Percentiles rank a stretch among this genome's conserved stretches.
phyloP scores from a whole-genome alignment of 2,797 vertebrate species.

The Enteromius anoplus region DNA sequence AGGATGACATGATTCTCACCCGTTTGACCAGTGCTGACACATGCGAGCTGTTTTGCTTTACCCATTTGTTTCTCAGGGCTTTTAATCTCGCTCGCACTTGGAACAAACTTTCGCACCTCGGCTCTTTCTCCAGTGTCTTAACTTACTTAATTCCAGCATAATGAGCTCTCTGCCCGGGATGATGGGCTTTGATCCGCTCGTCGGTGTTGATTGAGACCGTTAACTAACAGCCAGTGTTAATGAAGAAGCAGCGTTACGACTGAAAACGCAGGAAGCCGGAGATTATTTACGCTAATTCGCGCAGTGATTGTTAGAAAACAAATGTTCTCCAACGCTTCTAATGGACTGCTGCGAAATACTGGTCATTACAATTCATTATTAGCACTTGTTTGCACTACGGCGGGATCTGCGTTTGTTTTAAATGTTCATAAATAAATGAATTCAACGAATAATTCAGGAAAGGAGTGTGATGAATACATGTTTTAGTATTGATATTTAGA shows the following conservation, averaged over 20 bases:
- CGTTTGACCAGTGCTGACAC: conserved; percentile 52
- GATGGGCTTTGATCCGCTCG: conserved; percentile 71
- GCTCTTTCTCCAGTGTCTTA: conserved; percentile 50
- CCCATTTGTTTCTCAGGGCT: conserved; percentile 66
- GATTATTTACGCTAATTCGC: conserved; percentile 47
- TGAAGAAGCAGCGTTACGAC: conserved; percentile 52
- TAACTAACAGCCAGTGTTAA: conserved; percentile 61
- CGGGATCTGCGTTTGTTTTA: neutral
- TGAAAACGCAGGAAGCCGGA: conserved; percentile 57
- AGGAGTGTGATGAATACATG: neutral
- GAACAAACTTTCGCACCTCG: conserved; percentile 66
- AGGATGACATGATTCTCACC: conserved; percentile 37
- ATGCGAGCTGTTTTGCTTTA: conserved; percentile 59
- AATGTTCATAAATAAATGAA: neutral
- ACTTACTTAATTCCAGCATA: conserved; percentile 64
- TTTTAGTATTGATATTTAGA: neutral
- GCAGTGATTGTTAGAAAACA: conserved; percentile 54
- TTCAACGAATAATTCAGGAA: neutral
- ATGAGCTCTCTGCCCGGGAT: conserved; percentile 64
- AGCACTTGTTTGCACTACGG: neutral
- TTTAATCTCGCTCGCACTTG: conserved; percentile 59
- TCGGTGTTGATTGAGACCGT: conserved; percentile 58
- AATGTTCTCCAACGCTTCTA: conserved; percentile 53
- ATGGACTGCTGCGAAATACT: conserved; percentile 37
- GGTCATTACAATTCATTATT: conserved; percentile 34